Percentiles rank a stretch among this genome's conserved stretches.
phyloP scores from a whole-genome alignment of 2,888 invertebrate species.

The Andrena marginata region DNA sequence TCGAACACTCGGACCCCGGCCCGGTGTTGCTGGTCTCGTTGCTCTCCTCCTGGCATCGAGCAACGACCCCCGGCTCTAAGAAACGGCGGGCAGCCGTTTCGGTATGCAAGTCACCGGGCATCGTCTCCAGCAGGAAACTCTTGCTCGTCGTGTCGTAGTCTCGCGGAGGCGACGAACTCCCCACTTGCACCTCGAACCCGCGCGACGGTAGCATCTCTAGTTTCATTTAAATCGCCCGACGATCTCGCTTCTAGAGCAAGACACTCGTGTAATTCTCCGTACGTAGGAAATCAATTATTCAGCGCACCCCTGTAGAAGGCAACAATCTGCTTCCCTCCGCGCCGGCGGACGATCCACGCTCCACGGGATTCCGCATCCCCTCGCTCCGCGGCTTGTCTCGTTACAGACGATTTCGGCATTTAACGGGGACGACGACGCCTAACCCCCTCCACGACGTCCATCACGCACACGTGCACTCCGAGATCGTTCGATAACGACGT shows the following conservation, averaged over 20 bases:
- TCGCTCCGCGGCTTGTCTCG: conserved; percentile 36
- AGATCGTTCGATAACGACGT: conserved; percentile 51
- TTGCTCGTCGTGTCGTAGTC: conserved; percentile 46
- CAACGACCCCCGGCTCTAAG: conserved; percentile 51
- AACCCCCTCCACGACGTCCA: conserved; percentile 27
- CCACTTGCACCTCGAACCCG: conserved; percentile 52
- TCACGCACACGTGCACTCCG: conserved; percentile 54
- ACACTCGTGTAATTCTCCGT: neutral
- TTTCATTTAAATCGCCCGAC: conserved; percentile 12
- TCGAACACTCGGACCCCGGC: conserved; percentile 50
- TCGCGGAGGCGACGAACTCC: conserved; percentile 43
- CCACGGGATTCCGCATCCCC: neutral
- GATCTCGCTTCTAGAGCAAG: neutral
- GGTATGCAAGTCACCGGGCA: conserved; percentile 42
- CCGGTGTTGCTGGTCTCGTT: conserved; percentile 57
- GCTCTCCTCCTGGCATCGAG: conserved; percentile 51
- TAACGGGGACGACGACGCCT: conserved; percentile 38
- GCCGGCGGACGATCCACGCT: neutral
- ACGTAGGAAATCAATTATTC: conserved; percentile 39
- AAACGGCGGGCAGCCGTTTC: conserved; percentile 48
- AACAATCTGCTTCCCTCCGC: neutral
- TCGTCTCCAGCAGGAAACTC: conserved; percentile 59
- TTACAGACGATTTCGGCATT: conserved; percentile 41
- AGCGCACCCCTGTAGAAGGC: neutral
- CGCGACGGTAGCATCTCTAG: conserved; percentile 56